These are phyloP conservation scores for Drymodes brunneopygia DNA, from an alignment of 2,113 vertebrate genomes.

Conservation along the genomic window DNA sequence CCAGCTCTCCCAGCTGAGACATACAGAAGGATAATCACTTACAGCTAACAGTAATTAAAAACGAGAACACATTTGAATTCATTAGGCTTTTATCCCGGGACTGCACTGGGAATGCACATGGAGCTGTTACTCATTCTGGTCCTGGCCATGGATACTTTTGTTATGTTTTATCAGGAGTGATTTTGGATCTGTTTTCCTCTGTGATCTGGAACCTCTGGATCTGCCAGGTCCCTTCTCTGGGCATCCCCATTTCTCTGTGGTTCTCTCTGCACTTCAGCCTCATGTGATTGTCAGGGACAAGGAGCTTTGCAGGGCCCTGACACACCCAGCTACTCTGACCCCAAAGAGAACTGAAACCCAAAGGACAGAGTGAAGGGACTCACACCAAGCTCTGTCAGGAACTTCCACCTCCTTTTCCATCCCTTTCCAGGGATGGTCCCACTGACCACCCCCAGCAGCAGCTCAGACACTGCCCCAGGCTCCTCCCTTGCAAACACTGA, in stretches of 20 bases:
- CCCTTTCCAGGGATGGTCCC: background rate
- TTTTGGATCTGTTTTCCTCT: background rate
- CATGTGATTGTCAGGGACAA: rapidly evolving
- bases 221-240: background rate
- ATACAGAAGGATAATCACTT: background rate
- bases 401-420: background rate
- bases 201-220: background rate
- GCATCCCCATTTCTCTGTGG: background rate
- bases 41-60: background rate
- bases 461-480: background rate
- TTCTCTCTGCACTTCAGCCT: background rate
- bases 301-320: background rate
- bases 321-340: background rate
- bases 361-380: background rate
- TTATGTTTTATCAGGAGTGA: background rate
- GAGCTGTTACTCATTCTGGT: background rate
- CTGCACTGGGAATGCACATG: background rate
- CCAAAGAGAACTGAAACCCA: background rate
- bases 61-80: background rate
- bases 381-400: background rate
- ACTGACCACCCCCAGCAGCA: background rate
- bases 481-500: background rate
- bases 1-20: background rate
- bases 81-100: background rate
- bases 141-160: background rate